A percentile compares a stretch with the other conserved stretches of the same genome.
Conservation (phyloP, 35 echinoderm and acorn worm genomes). For the Apostichopus californicus region DNA sequence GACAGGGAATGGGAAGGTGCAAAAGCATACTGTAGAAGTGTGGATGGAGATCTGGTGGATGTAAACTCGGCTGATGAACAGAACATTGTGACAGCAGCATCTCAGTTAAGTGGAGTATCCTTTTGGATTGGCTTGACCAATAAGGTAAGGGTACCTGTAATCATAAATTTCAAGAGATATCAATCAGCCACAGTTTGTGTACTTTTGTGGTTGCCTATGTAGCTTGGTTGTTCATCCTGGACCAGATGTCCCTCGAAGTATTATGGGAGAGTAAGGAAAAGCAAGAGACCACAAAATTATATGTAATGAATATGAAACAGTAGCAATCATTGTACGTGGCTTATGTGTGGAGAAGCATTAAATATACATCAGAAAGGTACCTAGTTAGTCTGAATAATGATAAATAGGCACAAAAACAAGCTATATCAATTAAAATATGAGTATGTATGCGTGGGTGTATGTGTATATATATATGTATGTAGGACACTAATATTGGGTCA, state of each 20-base stretch:
- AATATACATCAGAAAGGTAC: too few relatives aligned
- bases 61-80: constrained; percentile 53
- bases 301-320: background rate
- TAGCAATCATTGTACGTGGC: too few relatives aligned
- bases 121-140: constrained; percentile 75
- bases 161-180: background rate
- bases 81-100: constrained; percentile 22
- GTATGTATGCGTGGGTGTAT: too few relatives aligned
- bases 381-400: too few relatives aligned
- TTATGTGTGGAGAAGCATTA: too few relatives aligned
- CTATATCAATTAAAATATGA: too few relatives aligned
- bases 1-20: constrained; percentile 65
- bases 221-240: too few relatives aligned
- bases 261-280: background rate
- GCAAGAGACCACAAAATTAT: background rate
- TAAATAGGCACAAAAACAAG: too few relatives aligned
- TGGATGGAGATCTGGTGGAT: constrained; percentile 61
- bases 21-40: constrained; percentile 56
- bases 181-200: too few relatives aligned
- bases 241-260: background rate
- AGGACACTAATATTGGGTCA: too few relatives aligned
- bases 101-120: background rate
- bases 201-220: too few relatives aligned
- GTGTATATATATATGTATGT: too few relatives aligned
- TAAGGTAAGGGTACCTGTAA: constrained; percentile 34